Evolutionary conservation across 2,888 invertebrate genomes (phyloP).

Genomic region (Troides aeacus): DNA sequence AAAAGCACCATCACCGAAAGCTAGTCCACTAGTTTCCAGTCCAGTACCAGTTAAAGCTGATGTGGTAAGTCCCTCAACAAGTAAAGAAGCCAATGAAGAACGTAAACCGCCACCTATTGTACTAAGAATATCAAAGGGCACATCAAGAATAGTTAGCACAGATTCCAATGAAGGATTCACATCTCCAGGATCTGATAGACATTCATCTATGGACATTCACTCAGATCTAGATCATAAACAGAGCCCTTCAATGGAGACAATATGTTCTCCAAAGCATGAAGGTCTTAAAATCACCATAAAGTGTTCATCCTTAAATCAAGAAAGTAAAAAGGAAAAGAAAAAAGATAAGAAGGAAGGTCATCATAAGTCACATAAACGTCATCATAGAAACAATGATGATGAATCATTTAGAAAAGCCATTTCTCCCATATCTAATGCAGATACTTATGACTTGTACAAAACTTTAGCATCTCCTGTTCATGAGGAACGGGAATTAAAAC

Average conservation of each 20-base stretch:
- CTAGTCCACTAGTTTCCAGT: slow-evolving; percentile 65
- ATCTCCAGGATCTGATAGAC: slow-evolving; percentile 76
- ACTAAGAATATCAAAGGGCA: slow-evolving; percentile 90
- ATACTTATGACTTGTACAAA: slow-evolving; percentile 75
- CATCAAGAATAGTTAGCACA: slow-evolving; percentile 83
- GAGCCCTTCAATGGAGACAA: slow-evolving; percentile 67
- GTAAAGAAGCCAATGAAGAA: slow-evolving; percentile 71
- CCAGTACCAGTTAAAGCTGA: slow-evolving; percentile 63
- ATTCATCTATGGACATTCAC: slow-evolving; percentile 73
- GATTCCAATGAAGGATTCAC: slow-evolving; percentile 82
- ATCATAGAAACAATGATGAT: slow-evolving; percentile 69
- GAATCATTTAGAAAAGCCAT: slow-evolving; percentile 59
- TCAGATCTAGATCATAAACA: slow-evolving; percentile 70
- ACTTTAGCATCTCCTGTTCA: slow-evolving; percentile 73
- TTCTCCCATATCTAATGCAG: slow-evolving; percentile 76
- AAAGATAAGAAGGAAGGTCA: slow-evolving; percentile 75
- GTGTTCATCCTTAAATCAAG: slow-evolving; percentile 65
- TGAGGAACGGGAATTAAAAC: slow-evolving; percentile 50
- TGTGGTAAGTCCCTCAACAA: slow-evolving; percentile 69
- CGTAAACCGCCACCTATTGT: slow-evolving; percentile 89
- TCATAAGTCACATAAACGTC: slow-evolving; percentile 73
- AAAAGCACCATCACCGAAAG: slow-evolving; percentile 69
- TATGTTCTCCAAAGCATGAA: slow-evolving; percentile 75
- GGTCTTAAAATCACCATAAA: slow-evolving; percentile 77
- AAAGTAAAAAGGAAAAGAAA: slow-evolving; percentile 69